A percentile compares a stretch with the other conserved stretches of the same genome.
These are phyloP conservation scores for Keiferia lycopersicella DNA, from an alignment of 2,888 invertebrate species.

Conservation along the genomic window DNA sequence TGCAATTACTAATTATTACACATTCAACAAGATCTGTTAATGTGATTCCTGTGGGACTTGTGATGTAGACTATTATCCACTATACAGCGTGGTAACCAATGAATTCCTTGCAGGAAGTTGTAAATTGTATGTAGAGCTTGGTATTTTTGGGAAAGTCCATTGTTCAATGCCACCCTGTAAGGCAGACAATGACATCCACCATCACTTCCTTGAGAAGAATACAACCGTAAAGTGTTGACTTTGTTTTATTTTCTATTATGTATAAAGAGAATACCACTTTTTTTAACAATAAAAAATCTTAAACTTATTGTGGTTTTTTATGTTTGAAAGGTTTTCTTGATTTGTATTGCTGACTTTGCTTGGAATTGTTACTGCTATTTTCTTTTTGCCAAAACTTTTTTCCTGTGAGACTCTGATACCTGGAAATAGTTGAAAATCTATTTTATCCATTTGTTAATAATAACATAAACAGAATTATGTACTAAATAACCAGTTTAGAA, in stretches of 20 bases:
- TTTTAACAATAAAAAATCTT: not conserved
- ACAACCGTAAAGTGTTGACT: not conserved
- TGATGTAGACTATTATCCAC: too few relatives aligned
- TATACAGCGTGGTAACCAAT: too few relatives aligned
- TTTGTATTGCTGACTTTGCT: slow-evolving; percentile 50
- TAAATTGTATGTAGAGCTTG: too few relatives aligned
- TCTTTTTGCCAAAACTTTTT: slow-evolving; percentile 74
- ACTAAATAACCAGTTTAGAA: too few relatives aligned
- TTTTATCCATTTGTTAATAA: not conserved
- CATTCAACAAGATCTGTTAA: too few relatives aligned
- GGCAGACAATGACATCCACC: not conserved
- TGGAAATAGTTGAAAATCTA: slow-evolving; percentile 44
- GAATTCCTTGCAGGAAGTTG: too few relatives aligned
- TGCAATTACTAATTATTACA: too few relatives aligned
- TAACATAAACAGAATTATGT: not conserved
- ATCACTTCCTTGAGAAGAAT: not conserved
- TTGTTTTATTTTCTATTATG: not conserved
- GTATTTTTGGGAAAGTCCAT: too few relatives aligned
- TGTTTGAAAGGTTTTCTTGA: slow-evolving; percentile 62
- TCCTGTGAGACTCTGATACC: slow-evolving; percentile 74
- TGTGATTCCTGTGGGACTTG: too few relatives aligned
- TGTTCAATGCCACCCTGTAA: too few relatives aligned
- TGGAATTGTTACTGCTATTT: slow-evolving; percentile 39
- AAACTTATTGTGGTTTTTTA: slow-evolving; percentile 41
- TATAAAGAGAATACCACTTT: not conserved